Percentiles rank a stretch among this genome's conserved stretches.
These are phyloP conservation scores for Drosophila grimshawi DNA, from an alignment of 1,140 invertebrate genomes.

Conservation along the genomic window DNA sequence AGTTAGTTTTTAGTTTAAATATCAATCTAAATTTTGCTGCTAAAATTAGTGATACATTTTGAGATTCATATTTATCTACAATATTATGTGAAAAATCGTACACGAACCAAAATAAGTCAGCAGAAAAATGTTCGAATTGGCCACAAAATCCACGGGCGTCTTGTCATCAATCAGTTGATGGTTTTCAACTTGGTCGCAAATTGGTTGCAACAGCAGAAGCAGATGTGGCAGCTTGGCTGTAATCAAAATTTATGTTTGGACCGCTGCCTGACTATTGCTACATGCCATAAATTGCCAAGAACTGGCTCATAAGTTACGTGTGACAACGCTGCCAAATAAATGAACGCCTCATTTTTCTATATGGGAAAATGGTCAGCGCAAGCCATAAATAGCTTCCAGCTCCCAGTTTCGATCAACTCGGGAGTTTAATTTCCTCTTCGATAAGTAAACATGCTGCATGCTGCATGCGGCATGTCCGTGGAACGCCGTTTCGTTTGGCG, in stretches of 20 bases:
- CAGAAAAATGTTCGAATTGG: too few relatives aligned
- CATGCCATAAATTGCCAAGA: slow-evolving; percentile 70
- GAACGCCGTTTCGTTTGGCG: slow-evolving; percentile 23
- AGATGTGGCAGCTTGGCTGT: slow-evolving; percentile 48
- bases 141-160: not conserved
- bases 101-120: too few relatives aligned
- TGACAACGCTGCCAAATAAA: slow-evolving; percentile 71
- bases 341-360: slow-evolving; percentile 66
- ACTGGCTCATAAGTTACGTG: slow-evolving; percentile 67
- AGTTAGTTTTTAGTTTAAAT: too few relatives aligned
- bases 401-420: slow-evolving; percentile 40
- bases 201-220: slow-evolving; percentile 34
- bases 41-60: not conserved
- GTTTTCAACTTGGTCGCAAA: slow-evolving; percentile 47
- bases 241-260: slow-evolving; percentile 77
- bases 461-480: too few relatives aligned
- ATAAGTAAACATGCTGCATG: slow-evolving; percentile 28
- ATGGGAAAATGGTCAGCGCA: slow-evolving; percentile 20
- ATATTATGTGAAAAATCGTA: too few relatives aligned
- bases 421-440: slow-evolving; percentile 73
- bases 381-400: not conserved
- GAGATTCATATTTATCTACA: not conserved
- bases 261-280: slow-evolving; percentile 57
- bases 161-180: slow-evolving; percentile 74
- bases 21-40: too few relatives aligned